phyloP scores from a whole-genome alignment of 2,888 invertebrate genomes.

The Epirrita christyi region DNA sequence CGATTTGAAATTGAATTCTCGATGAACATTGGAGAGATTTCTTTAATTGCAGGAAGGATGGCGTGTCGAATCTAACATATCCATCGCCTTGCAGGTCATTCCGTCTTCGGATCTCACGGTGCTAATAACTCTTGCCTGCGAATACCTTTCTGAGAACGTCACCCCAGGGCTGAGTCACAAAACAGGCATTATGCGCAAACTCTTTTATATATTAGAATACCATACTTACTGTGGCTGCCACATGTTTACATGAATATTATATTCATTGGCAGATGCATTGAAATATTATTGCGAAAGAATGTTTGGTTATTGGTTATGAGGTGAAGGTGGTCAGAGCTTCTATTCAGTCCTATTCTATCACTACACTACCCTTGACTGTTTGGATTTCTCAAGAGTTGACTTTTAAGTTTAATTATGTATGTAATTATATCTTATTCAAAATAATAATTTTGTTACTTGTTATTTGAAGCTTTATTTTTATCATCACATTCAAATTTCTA shows the following conservation, averaged over 20 bases:
- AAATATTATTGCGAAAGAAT: constrained; percentile 51
- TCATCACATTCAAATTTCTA: constrained; percentile 26
- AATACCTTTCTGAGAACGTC: constrained; percentile 76
- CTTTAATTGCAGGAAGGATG: constrained; percentile 55
- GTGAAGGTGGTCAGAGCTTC: constrained; percentile 51
- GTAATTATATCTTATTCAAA: constrained; percentile 59
- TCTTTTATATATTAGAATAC: constrained; percentile 58
- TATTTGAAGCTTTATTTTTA: constrained; percentile 23
- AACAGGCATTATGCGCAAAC: constrained; percentile 58
- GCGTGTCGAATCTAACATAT: constrained; percentile 57
- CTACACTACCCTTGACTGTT: constrained; percentile 57
- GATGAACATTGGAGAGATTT: constrained; percentile 50
- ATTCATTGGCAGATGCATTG: constrained; percentile 53
- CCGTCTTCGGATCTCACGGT: constrained; percentile 64
- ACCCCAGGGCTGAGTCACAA: constrained; percentile 63
- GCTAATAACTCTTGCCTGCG: constrained; percentile 73
- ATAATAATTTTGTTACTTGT: constrained; percentile 25
- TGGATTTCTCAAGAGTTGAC: constrained; percentile 48
- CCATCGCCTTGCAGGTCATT: constrained; percentile 48
- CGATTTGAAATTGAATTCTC: constrained; percentile 60
- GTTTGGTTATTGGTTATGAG: constrained; percentile 50
- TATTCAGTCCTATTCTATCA: constrained; percentile 47
- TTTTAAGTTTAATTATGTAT: constrained; percentile 49
- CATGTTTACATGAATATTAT: constrained; percentile 47
- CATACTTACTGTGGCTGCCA: constrained; percentile 38